Evolutionary conservation across 2,113 vertebrate genomes (phyloP).

Genomic region (Megatriorchis doriae): DNA sequence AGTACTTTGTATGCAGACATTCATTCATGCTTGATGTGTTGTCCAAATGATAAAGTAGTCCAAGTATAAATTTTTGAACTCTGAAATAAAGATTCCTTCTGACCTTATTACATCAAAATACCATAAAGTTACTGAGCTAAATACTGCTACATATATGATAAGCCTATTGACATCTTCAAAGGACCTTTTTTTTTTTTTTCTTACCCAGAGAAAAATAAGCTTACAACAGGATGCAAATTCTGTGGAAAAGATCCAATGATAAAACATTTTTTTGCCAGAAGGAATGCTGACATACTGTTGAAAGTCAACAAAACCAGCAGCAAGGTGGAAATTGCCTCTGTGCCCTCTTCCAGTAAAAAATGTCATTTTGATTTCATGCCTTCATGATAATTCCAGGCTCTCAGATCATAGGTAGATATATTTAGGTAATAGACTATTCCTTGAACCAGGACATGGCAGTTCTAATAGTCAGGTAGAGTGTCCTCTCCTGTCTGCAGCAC

Average conservation of each 20-base stretch:
- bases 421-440: background rate
- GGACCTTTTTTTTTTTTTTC: background rate
- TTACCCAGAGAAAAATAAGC: background rate
- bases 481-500: background rate
- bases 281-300: background rate
- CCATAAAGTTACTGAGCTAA: background rate
- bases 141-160: background rate
- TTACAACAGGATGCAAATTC: background rate
- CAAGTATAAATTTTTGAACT: background rate
- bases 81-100: background rate
- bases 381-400: background rate
- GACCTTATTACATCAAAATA: background rate
- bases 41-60: background rate
- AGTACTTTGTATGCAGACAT: background rate
- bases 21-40: background rate
- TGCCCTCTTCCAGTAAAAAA: background rate
- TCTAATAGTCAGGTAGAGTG: background rate
- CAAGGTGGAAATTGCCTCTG: background rate
- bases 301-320: background rate
- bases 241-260: background rate
- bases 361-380: background rate
- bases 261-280: background rate
- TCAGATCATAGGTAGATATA: background rate
- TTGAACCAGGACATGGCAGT: background rate
- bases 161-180: background rate